Evolutionary conservation across 2,888 invertebrate species (phyloP).

Genomic region (Fragum whitleyi): DNA sequence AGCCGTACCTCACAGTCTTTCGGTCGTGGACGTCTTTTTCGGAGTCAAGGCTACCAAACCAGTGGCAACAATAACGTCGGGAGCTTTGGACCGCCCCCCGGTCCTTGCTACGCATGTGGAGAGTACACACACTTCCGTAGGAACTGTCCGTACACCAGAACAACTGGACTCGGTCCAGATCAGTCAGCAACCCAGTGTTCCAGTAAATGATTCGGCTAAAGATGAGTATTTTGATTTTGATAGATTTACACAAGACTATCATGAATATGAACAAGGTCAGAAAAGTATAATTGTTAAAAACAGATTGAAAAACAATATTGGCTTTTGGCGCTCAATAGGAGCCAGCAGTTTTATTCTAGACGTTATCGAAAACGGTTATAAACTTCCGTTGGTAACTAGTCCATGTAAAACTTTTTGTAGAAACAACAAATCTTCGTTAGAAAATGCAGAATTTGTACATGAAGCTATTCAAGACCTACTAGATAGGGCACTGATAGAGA

Average conservation of each 20-base stretch:
- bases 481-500: constrained; percentile 32
- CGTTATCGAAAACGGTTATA: constrained; percentile 36
- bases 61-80: constrained; percentile 15
- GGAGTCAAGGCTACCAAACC: neutral
- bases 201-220: constrained; percentile 25
- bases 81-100: constrained; percentile 18
- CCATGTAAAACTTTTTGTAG: constrained; percentile 4
- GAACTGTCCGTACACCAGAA: constrained; percentile 35
- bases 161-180: neutral
- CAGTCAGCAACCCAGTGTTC: constrained; percentile 1
- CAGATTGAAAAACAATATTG: constrained; percentile 26
- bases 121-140: constrained; percentile 34
- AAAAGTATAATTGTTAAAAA: constrained; percentile 48
- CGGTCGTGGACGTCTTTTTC: constrained; percentile 2
- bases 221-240: constrained; percentile 45
- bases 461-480: constrained; percentile 38
- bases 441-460: constrained; percentile 26
- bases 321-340: constrained; percentile 28
- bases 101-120: constrained; percentile 46
- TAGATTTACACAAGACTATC: constrained; percentile 45
- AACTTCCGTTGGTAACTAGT: constrained; percentile 27
- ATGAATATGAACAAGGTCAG: constrained; percentile 49
- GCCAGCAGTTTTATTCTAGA: constrained; percentile 36
- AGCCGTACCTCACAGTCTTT: neutral
- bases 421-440: constrained; percentile 31